phyloP scores from a whole-genome alignment of 1,140 invertebrate genomes.

The Heliconius himera region DNA sequence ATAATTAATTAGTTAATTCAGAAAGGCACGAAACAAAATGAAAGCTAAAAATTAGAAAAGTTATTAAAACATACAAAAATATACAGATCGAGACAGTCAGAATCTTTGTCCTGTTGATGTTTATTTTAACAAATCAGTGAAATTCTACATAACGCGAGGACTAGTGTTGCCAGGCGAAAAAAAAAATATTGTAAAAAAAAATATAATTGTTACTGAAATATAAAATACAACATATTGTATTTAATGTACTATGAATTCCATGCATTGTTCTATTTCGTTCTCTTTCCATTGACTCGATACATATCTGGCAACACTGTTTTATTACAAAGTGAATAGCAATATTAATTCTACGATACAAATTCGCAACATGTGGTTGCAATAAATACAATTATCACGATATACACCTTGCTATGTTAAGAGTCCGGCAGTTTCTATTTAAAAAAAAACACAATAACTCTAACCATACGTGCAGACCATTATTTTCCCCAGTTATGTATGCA shows the following conservation, averaged over 20 bases:
- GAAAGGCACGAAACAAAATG: constrained; percentile 22
- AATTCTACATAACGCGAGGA: background rate
- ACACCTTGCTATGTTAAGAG: constrained; percentile 16
- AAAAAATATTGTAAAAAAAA: background rate
- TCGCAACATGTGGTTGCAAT: constrained; percentile 46
- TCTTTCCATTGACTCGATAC: background rate
- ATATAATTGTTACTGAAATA: background rate
- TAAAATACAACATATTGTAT: background rate
- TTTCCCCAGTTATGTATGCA: constrained; percentile 15
- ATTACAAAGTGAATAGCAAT: constrained; percentile 32
- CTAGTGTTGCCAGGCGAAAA: background rate
- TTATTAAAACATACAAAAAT: constrained; percentile 24
- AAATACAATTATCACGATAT: constrained; percentile 50
- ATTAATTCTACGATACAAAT: constrained; percentile 26
- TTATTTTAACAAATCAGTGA: background rate
- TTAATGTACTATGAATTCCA: background rate
- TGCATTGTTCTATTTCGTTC: background rate
- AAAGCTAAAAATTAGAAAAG: constrained; percentile 9
- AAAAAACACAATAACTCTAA: background rate
- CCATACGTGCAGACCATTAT: background rate
- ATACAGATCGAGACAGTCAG: constrained; percentile 30
- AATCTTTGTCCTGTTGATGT: constrained; percentile 4
- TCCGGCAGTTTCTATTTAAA: background rate
- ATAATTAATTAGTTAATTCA: constrained; percentile 23
- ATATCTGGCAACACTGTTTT: constrained; percentile 1